A percentile compares a stretch with the other conserved stretches of the same genome.
Conservation (phyloP, 64 coral and sea anemone genomes). For the Montipora capricornis region DNA sequence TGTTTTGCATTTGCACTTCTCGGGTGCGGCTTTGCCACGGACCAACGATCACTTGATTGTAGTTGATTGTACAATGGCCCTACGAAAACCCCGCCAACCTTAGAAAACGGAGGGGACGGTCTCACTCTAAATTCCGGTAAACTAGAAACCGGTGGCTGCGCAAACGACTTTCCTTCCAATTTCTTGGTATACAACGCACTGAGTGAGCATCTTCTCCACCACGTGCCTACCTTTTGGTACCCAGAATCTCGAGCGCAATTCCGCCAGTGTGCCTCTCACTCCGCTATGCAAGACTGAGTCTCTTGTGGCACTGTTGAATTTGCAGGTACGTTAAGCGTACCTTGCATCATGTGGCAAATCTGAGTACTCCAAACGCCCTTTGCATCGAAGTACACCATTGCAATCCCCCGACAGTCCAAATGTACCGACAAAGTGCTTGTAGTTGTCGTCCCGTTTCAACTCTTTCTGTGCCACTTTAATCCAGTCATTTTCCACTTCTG, state of each 20-base stretch:
- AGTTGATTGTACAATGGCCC: background rate
- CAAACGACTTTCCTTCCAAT: constrained; percentile 7
- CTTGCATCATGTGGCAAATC: constrained; percentile 22
- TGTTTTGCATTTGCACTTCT: no score
- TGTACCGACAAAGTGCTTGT: constrained; percentile 29
- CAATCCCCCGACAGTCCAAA: constrained; percentile 53
- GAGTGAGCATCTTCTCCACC: constrained; percentile 7
- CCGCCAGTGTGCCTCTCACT: constrained; percentile 40
- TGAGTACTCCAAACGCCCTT: constrained; percentile 45
- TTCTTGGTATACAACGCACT: constrained; percentile 43
- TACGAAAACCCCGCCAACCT: constrained; percentile 24
- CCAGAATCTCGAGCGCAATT: constrained; percentile 57
- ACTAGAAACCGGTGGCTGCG: constrained; percentile 3
- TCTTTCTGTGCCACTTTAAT: background rate
- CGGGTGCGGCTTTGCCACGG: no score
- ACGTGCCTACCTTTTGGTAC: constrained; percentile 45
- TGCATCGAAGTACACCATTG: constrained; percentile 34
- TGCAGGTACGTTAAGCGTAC: constrained; percentile 46
- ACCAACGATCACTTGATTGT: no score
- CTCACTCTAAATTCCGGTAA: constrained; percentile 38
- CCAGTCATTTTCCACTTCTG: background rate
- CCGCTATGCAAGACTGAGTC: constrained; percentile 30
- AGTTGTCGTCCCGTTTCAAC: background rate
- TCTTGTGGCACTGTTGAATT: constrained; percentile 43
- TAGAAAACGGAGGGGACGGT: constrained; percentile 15